A percentile compares a stretch with the other conserved stretches of the same genome.
Evolutionary conservation across 2,888 invertebrate species (phyloP).

Genomic region (Pheosia tremula): DNA sequence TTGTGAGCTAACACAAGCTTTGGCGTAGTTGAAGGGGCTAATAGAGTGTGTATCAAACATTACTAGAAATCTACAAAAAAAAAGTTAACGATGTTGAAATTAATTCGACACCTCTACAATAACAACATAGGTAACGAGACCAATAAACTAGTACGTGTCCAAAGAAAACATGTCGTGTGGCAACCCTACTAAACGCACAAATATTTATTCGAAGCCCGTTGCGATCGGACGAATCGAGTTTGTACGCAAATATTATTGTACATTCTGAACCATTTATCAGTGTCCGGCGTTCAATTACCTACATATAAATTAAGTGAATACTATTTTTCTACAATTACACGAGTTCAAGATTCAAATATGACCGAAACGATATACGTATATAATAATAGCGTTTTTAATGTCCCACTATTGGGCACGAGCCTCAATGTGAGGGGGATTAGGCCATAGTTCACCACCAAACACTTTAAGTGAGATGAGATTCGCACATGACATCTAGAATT

Average conservation of each 20-base stretch:
- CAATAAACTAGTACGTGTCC: neutral
- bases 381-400: no score
- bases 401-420: no score
- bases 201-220: slow-evolving; percentile 17
- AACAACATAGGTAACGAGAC: neutral
- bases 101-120: neutral
- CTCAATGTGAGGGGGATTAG: no score
- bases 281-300: slow-evolving; percentile 13
- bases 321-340: neutral
- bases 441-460: no score
- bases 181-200: slow-evolving; percentile 11
- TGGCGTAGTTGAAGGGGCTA: no score
- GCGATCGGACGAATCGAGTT: slow-evolving; percentile 16
- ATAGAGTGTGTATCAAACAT: no score
- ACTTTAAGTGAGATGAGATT: no score
- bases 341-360: neutral
- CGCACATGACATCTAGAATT: no score
- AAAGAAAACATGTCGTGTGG: neutral
- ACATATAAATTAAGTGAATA: slow-evolving; percentile 12
- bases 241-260: slow-evolving; percentile 22
- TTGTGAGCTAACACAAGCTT: no score
- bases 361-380: no score
- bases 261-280: slow-evolving; percentile 19
- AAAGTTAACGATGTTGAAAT: neutral
- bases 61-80: no score